A percentile compares a stretch with the other conserved stretches of the same genome.
Evolutionary conservation across 2,888 invertebrate species (phyloP).

Genomic region (Lithophane ornitopus): DNA sequence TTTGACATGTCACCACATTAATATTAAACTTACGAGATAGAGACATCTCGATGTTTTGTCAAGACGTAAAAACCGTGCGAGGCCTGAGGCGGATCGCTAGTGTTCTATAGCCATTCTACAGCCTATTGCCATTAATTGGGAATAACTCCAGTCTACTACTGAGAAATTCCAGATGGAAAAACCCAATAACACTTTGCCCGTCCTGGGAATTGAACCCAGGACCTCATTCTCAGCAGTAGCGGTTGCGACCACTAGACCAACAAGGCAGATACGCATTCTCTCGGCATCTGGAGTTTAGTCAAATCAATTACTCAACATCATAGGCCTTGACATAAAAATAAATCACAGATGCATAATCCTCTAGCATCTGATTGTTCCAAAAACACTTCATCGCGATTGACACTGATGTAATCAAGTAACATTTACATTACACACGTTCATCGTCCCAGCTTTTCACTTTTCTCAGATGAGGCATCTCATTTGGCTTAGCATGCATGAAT

Average conservation of each 20-base stretch:
- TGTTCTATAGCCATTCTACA: background rate
- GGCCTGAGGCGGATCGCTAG: background rate
- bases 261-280: too few relatives aligned
- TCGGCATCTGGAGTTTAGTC: background rate
- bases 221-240: too few relatives aligned
- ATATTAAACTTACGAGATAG: too few relatives aligned
- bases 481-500: conserved; percentile 80
- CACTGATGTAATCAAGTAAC: conserved; percentile 35
- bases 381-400: conserved; percentile 35
- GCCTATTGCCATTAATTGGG: too few relatives aligned
- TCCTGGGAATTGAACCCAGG: too few relatives aligned
- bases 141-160: too few relatives aligned
- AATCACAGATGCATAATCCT: background rate
- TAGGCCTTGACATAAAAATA: conserved; percentile 35
- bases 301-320: conserved; percentile 9
- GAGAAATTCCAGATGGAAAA: too few relatives aligned
- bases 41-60: background rate
- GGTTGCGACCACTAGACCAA: too few relatives aligned
- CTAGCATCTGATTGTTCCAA: conserved; percentile 45
- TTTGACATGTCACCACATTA: too few relatives aligned
- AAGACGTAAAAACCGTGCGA: background rate
- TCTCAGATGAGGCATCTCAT: conserved; percentile 70
- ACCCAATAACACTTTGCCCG: too few relatives aligned
- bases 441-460: conserved; percentile 75
- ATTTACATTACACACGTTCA: conserved; percentile 35